Evolutionary conservation across 1,140 invertebrate genomes (phyloP).

Genomic region (Cyphomyrmex costatus): DNA sequence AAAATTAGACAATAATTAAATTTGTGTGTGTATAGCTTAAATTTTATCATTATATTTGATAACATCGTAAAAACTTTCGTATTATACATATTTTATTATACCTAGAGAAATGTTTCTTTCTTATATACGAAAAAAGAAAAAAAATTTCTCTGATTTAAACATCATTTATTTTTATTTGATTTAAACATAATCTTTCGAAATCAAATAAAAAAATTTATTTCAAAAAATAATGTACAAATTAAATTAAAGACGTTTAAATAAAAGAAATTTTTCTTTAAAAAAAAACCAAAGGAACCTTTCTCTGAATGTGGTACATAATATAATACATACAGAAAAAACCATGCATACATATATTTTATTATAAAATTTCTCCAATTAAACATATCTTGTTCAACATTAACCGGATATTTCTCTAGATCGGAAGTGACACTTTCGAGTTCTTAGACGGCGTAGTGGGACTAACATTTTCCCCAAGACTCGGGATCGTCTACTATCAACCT

Average conservation of each 20-base stretch:
- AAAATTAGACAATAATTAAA: not conserved
- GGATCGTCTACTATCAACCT: slow-evolving; percentile 92
- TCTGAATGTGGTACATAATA: not conserved
- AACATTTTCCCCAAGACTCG: slow-evolving; percentile 90
- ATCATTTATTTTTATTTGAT: no score
- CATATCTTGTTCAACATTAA: not conserved
- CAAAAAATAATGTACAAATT: no score
- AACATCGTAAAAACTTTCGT: not conserved
- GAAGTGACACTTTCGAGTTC: slow-evolving; percentile 89
- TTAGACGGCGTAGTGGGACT: slow-evolving; percentile 94
- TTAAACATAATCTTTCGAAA: no score
- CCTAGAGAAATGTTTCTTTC: no score
- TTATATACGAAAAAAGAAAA: no score
- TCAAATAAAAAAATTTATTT: no score
- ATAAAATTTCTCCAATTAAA: slow-evolving; percentile 9
- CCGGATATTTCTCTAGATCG: slow-evolving; percentile 81
- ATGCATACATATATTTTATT: not conserved
- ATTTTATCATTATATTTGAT: not conserved
- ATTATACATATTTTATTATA: no score
- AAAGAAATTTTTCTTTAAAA: no score
- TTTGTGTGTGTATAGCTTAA: not conserved
- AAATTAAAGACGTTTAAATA: no score
- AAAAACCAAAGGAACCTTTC: no score
- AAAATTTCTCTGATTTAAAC: no score
- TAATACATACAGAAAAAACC: no score